A percentile compares a stretch with the other conserved stretches of the same genome.
phyloP scores from a whole-genome alignment of 1,140 invertebrate genomes.

The Paracyclopina nana region DNA sequence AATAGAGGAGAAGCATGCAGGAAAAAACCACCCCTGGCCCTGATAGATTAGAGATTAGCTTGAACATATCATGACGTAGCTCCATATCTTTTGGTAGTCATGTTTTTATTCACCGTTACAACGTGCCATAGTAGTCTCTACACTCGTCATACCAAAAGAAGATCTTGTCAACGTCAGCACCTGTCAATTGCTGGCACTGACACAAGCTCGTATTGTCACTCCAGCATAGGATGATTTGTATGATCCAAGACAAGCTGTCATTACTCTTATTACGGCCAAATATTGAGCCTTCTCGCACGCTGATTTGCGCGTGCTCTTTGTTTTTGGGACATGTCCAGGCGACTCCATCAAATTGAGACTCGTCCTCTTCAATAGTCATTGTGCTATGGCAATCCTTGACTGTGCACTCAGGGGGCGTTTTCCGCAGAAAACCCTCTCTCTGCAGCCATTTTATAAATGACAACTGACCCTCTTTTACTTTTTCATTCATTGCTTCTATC shows the following conservation, averaged over 20 bases:
- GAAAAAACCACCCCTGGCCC: no score
- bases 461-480: no score
- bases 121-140: neutral
- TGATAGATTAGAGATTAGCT: no score
- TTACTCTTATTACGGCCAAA: slow-evolving; percentile 1
- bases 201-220: slow-evolving; percentile 6
- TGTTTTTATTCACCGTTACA: no score
- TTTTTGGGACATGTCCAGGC: neutral
- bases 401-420: neutral
- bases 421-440: neutral
- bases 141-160: slow-evolving; percentile 3
- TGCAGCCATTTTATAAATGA: no score
- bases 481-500: no score
- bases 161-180: slow-evolving; percentile 5
- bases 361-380: neutral
- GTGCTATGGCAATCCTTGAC: neutral
- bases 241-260: neutral
- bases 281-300: neutral
- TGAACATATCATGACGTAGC: no score
- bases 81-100: no score
- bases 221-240: slow-evolving; percentile 5
- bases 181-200: neutral
- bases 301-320: neutral
- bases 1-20: no score
- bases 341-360: slow-evolving; percentile 3